These are phyloP conservation scores for Cryptus armator DNA, from an alignment of 2,888 invertebrate species.

Conservation along the genomic window DNA sequence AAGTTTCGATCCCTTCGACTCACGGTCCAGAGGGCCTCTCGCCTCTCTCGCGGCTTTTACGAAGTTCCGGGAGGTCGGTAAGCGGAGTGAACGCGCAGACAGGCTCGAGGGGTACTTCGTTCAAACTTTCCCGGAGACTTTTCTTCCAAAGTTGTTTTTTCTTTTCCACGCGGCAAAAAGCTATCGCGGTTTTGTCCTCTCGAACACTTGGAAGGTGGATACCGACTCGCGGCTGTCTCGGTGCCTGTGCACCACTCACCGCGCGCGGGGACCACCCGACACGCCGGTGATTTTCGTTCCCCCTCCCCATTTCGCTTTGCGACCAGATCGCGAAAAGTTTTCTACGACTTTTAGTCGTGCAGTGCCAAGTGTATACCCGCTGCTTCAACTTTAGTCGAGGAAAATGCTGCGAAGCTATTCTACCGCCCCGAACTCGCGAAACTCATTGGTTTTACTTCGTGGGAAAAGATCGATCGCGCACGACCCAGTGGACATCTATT, in stretches of 20 bases:
- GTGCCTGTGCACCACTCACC: conserved; percentile 8
- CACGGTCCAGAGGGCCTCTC: neutral
- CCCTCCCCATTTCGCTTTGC: neutral
- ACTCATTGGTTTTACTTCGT: conserved; percentile 45
- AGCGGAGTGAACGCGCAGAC: conserved; percentile 9
- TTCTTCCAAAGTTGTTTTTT: conserved; percentile 19
- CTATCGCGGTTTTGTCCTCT: conserved; percentile 18
- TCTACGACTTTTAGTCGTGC: conserved; percentile 23
- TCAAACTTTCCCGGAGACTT: conserved; percentile 22
- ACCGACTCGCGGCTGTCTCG: neutral
- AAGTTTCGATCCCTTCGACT: conserved; percentile 21
- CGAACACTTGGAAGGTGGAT: neutral
- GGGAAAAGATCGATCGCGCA: conserved; percentile 30
- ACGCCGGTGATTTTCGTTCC: conserved; percentile 36
- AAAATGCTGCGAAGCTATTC: conserved; percentile 35
- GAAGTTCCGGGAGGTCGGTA: conserved; percentile 27
- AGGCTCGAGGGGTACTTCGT: conserved; percentile 7
- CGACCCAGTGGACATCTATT: conserved; percentile 20
- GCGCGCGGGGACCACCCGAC: conserved; percentile 19
- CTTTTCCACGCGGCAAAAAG: conserved; percentile 11
- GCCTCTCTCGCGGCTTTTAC: conserved; percentile 18
- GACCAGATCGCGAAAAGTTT: conserved; percentile 46
- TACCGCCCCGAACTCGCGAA: conserved; percentile 36
- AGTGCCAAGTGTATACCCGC: neutral
- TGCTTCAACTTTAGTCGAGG: conserved; percentile 38